A percentile compares a stretch with the other conserved stretches of the same genome.
These are phyloP conservation scores for Okamejei kenojei DNA, from an alignment of 2,797 vertebrate genomes.

Conservation along the genomic window DNA sequence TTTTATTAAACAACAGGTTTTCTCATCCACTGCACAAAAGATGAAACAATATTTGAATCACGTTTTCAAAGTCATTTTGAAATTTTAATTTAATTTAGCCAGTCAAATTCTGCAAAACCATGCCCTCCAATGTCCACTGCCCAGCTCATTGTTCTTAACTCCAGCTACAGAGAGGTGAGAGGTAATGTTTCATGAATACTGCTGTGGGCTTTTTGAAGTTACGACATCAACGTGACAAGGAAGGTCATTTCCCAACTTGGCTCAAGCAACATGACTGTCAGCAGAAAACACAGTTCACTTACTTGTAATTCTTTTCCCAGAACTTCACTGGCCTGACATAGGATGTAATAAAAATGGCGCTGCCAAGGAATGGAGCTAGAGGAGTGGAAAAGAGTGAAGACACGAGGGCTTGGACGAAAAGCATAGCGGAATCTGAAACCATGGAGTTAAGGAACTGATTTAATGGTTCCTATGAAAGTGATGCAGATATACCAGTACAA, in stretches of 20 bases:
- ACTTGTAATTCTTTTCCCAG: conserved; percentile 98
- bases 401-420: conserved; percentile 82
- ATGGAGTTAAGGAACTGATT: conserved; percentile 20
- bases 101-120: no score
- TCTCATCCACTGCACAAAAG: background rate
- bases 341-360: conserved; percentile 90
- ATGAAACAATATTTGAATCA: background rate
- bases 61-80: background rate
- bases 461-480: background rate
- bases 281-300: conserved; percentile 50
- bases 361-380: conserved; percentile 88
- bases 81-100: background rate
- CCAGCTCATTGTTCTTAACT: background rate
- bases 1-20: background rate
- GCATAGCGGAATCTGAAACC: conserved; percentile 83
- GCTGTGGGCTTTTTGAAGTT: background rate
- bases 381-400: conserved; percentile 87
- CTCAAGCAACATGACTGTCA: background rate
- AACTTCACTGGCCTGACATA: conserved; percentile 88
- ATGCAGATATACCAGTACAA: background rate
- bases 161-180: background rate
- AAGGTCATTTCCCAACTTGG: background rate
- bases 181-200: background rate
- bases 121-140: background rate
- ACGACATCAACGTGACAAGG: background rate